Base-by-base conservation (phyloP, 2,888 invertebrate species). In the Diaperis boleti region DNA sequence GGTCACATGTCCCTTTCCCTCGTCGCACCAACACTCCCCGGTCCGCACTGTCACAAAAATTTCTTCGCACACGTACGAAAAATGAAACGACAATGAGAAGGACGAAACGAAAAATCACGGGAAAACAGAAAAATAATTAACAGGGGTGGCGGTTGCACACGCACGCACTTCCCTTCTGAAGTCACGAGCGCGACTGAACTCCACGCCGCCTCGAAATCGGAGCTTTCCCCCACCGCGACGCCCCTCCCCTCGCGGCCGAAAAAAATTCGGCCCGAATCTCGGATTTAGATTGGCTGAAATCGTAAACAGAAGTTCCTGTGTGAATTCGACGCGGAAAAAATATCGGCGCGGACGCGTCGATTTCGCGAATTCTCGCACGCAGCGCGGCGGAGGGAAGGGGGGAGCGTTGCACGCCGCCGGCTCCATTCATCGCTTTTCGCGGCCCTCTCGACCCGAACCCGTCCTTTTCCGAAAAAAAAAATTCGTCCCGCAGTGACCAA, bases 231-330 rank as follows among this genome's bases (percentile, higher is more conserved):
- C 67, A 62, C 67, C 35, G 49, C 45, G 26, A 8, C 11, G 47
- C 17, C 44, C 63, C 31, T 22, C 13, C 64, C 33, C 42, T 54
- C 26, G 10, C 54, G 31, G 13, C 56, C 50, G 57, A 65, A 69
- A 71, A 70, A 72, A 70, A 69, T 72, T 70, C 70, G 69, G 70
- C 63, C n/a, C 70, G 70, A 71, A 71, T 67, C 70, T 69, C 65
- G 71, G 66, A 69, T 67, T 65, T 67, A 70, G 72, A 72, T 72
- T 72, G 72, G 72, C 67, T 59, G 72, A 61, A 64, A 56, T 57
- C 41, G 56, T 42, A 49, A 62, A 62, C 49, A 49, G 57, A 45
- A 41, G 54, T 37, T 60, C 11, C 52, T 42, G 45, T 54, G 45
- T 37, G 44, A 10, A 26, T 20, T 33, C 31, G 15, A 4, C 6